Percentiles rank a stretch among this genome's conserved stretches.
phyloP scores from a whole-genome alignment of 2,888 invertebrate species.

The Tenthredo notha region DNA sequence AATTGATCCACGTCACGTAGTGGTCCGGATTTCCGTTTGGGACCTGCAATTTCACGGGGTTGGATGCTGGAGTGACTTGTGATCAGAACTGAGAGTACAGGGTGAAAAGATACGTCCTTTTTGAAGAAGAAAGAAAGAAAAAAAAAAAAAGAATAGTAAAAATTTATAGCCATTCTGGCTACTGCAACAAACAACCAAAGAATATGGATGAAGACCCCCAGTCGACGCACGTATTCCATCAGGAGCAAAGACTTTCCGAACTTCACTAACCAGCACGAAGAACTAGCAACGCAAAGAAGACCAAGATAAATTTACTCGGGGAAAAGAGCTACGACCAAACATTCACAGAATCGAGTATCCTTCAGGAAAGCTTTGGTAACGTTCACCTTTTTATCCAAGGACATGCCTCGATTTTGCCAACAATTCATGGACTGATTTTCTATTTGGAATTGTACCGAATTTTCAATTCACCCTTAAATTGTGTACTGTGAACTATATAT shows the following conservation, averaged over 20 bases:
- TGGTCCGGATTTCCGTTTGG: conserved; percentile 25
- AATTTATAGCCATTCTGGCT: not conserved
- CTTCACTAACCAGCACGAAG: conserved; percentile 46
- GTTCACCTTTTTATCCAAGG: conserved; percentile 60
- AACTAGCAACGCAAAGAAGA: not conserved
- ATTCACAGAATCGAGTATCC: conserved; percentile 57
- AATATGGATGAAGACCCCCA: conserved; percentile 59
- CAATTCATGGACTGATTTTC: conserved; percentile 32
- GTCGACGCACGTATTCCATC: conserved; percentile 72
- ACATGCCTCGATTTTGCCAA: conserved; percentile 60
- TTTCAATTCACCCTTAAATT: conserved; percentile 4
- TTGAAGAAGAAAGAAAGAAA: no score
- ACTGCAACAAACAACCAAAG: conserved; percentile 35
- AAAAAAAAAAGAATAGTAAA: not conserved
- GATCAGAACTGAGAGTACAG: not conserved
- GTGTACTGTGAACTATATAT: not conserved
- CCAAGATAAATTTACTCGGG: conserved; percentile 6
- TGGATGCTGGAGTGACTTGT: not conserved
- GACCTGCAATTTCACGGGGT: conserved; percentile 22
- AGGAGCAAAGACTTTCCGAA: conserved; percentile 52
- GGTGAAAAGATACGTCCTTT: not conserved
- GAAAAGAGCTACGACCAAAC: conserved; percentile 48
- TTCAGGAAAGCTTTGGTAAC: conserved; percentile 51
- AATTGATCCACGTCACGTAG: conserved; percentile 6
- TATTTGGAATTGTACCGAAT: conserved; percentile 12